phyloP scores from a whole-genome alignment of 2,888 invertebrate species.

The Drosophila pseudotakahashii region DNA sequence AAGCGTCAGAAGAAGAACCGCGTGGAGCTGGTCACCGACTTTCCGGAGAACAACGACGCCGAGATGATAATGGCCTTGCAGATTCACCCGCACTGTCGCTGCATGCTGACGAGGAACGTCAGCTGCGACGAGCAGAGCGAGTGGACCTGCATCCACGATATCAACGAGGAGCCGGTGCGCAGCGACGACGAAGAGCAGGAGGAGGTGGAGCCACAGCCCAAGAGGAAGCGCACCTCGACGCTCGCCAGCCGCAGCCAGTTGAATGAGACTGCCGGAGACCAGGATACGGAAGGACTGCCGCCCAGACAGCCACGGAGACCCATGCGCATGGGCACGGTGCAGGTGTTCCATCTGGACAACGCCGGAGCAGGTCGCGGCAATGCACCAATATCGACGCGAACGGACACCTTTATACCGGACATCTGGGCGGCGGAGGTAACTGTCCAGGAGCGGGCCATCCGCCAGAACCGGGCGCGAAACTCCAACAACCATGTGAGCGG shows the following conservation, averaged over 20 bases:
- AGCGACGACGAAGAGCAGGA: slow-evolving; percentile 65
- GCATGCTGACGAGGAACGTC: slow-evolving; percentile 94
- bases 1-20: slow-evolving; percentile 90
- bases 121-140: slow-evolving; percentile 94
- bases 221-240: slow-evolving; percentile 50
- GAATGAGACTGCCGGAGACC: neutral
- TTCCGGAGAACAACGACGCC: slow-evolving; percentile 93
- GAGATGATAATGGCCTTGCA: slow-evolving; percentile 94
- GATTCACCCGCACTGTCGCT: slow-evolving; percentile 87
- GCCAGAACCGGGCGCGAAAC: slow-evolving; percentile 79
- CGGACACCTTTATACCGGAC: slow-evolving; percentile 82
- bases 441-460: slow-evolving; percentile 82
- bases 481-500: slow-evolving; percentile 78
- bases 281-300: slow-evolving; percentile 9
- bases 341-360: slow-evolving; percentile 37
- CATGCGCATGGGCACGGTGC: slow-evolving; percentile 21
- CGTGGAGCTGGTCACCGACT: slow-evolving; percentile 95
- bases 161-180: slow-evolving; percentile 88
- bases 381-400: slow-evolving; percentile 15
- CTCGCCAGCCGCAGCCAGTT: neutral
- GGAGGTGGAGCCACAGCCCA: slow-evolving; percentile 57
- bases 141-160: slow-evolving; percentile 98
- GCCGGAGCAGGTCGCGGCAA: slow-evolving; percentile 19
- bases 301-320: slow-evolving; percentile 12
- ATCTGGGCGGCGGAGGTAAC: slow-evolving; percentile 84